A percentile compares a stretch with the other conserved stretches of the same genome.
Evolutionary conservation across 2,113 vertebrate genomes (phyloP).

Genomic region (Thunnus maccoyii): DNA sequence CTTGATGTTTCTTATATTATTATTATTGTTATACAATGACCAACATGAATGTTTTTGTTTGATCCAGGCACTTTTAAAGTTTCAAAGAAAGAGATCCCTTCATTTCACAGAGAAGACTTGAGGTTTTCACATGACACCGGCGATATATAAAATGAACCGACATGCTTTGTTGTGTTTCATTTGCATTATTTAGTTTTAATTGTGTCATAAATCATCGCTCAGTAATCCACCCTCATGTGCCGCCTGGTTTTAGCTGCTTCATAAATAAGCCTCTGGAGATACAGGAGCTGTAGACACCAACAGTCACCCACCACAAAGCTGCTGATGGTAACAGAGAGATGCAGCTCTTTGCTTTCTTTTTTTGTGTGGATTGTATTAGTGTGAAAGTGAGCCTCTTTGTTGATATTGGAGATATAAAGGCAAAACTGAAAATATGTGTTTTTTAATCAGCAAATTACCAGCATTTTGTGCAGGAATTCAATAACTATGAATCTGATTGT

Average conservation of each 20-base stretch:
- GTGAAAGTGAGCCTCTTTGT: not conserved
- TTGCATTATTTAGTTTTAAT: constrained; percentile 38
- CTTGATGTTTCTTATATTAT: not conserved
- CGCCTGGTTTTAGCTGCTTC: constrained; percentile 22
- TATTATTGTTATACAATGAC: too few relatives aligned
- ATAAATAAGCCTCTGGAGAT: constrained; percentile 33
- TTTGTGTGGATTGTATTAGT: not conserved
- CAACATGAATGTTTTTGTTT: too few relatives aligned
- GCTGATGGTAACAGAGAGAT: not conserved
- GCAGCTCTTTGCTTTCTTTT: not conserved
- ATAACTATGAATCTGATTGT: too few relatives aligned
- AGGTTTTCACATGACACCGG: not conserved
- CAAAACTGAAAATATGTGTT: too few relatives aligned
- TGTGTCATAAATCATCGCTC: constrained; percentile 34
- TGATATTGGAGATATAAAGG: too few relatives aligned
- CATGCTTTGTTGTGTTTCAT: not conserved
- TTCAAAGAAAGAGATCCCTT: too few relatives aligned
- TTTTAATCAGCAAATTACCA: too few relatives aligned
- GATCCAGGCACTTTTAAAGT: too few relatives aligned
- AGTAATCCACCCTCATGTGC: constrained; percentile 18
- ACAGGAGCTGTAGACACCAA: not conserved
- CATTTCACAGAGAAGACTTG: not conserved
- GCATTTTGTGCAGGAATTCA: too few relatives aligned
- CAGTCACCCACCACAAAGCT: constrained; percentile 12
- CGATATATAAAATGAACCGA: not conserved